phyloP scores from a whole-genome alignment of 2,888 invertebrate genomes.

The Ennomos erosarius region DNA sequence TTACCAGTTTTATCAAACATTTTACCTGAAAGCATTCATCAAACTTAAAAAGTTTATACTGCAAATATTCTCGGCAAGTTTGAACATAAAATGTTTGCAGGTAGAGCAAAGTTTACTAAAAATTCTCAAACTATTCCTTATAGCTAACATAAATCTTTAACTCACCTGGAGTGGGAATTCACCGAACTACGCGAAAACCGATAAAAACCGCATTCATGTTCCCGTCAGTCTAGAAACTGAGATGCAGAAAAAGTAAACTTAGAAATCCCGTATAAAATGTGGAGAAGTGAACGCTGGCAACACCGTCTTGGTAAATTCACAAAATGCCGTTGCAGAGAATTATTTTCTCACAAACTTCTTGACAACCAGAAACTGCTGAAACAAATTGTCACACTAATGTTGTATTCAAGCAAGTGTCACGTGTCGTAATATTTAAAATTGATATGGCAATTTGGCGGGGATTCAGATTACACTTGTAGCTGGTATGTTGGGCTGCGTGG shows the following conservation, averaged over 20 bases:
- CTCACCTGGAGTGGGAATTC: conserved; percentile 19
- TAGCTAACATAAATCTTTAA: conserved; percentile 28
- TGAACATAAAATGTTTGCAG: neutral
- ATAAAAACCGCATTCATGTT: conserved; percentile 11
- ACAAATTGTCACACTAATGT: conserved; percentile 1
- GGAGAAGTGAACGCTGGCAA: conserved; percentile 14
- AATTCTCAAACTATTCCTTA: conserved; percentile 18
- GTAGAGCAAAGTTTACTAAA: conserved; percentile 10
- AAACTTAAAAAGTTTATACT: conserved; percentile 3
- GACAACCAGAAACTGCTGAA: neutral
- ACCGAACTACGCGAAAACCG: conserved; percentile 16
- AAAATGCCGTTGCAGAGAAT: neutral
- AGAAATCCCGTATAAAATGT: conserved; percentile 6
- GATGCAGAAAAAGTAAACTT: conserved; percentile 6
- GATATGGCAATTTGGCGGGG: conserved; percentile 5
- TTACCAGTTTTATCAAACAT: neutral
- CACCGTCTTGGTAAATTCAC: neutral
- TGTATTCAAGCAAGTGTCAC: neutral
- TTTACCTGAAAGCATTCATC: conserved; percentile 2
- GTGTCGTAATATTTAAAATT: neutral
- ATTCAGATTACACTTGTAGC: neutral
- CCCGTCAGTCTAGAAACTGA: neutral
- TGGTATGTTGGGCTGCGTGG: neutral
- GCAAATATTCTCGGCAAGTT: conserved; percentile 2
- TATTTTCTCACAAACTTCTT: conserved; percentile 4